Percentiles rank a stretch among this genome's conserved stretches.
Conservation (phyloP, 2,113 vertebrate genomes). For the Rhegmatorhina hoffmannsi region DNA sequence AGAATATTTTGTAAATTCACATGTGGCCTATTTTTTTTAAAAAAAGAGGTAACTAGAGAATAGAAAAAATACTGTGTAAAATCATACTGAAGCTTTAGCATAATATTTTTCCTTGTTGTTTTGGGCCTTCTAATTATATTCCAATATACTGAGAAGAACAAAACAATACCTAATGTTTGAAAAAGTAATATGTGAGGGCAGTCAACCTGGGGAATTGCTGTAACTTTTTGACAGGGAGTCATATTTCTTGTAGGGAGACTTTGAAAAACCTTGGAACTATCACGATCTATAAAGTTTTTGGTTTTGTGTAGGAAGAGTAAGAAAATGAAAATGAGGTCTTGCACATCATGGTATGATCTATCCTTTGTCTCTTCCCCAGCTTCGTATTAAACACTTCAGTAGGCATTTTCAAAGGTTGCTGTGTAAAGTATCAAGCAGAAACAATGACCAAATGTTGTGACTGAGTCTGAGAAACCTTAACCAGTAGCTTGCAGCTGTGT, state of each 20-base stretch:
- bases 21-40: neutral
- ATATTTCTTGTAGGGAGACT: neutral
- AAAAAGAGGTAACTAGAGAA: neutral
- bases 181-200: neutral
- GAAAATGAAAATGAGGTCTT: slow-evolving; percentile 37
- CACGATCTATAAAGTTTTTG: neutral
- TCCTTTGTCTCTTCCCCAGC: neutral
- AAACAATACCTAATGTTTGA: neutral
- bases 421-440: neutral
- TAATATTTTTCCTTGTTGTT: neutral
- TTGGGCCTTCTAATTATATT: neutral
- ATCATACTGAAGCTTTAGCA: neutral
- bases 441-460: neutral
- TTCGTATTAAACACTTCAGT: neutral
- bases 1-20: neutral
- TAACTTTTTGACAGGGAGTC: neutral
- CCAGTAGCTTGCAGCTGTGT: neutral
- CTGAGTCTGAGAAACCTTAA: neutral
- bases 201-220: neutral
- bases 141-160: neutral
- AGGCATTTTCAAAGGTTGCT: slow-evolving; percentile 10
- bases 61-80: neutral
- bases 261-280: neutral
- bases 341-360: neutral
- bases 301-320: neutral